A percentile compares a stretch with the other conserved stretches of the same genome.
Evolutionary conservation across 2,888 invertebrate species (phyloP).

Genomic region (Agriopis leucophaearia): DNA sequence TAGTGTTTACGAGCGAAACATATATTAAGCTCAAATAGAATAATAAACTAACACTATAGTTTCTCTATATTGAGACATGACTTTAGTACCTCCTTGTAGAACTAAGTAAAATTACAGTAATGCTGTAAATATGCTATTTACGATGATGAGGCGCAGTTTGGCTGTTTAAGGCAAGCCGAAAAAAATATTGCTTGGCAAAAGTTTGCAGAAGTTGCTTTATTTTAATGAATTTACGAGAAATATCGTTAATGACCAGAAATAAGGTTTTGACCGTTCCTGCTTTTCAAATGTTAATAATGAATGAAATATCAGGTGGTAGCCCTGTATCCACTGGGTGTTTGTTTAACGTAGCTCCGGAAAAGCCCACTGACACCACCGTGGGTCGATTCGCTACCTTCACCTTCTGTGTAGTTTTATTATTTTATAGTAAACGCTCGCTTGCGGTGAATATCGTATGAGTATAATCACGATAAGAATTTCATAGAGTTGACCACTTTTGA

Average conservation of each 20-base stretch:
- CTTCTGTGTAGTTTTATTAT: constrained; percentile 15
- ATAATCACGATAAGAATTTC: background rate
- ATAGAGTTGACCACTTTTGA: background rate
- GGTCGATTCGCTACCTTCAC: constrained; percentile 28
- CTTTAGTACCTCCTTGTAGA: background rate
- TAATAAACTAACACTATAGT: background rate
- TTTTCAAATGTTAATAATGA: background rate
- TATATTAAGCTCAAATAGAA: constrained; percentile 2
- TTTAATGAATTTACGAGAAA: too few relatives aligned
- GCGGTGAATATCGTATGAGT: background rate
- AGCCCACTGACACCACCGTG: constrained; percentile 14
- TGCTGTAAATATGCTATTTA: background rate
- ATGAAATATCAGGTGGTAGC: constrained; percentile 2
- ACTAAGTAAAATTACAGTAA: background rate
- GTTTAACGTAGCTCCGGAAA: constrained; percentile 17
- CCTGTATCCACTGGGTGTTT: constrained; percentile 13
- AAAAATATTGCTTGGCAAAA: too few relatives aligned
- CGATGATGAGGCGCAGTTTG: background rate
- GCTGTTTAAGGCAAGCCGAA: too few relatives aligned
- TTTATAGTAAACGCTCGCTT: constrained; percentile 12
- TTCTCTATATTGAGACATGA: background rate
- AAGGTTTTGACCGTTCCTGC: background rate
- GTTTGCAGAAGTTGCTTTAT: too few relatives aligned
- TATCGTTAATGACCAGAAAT: background rate
- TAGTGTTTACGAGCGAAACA: background rate